phyloP scores from a whole-genome alignment of 2,888 invertebrate species.

The Nipponacmea schrenckii region DNA sequence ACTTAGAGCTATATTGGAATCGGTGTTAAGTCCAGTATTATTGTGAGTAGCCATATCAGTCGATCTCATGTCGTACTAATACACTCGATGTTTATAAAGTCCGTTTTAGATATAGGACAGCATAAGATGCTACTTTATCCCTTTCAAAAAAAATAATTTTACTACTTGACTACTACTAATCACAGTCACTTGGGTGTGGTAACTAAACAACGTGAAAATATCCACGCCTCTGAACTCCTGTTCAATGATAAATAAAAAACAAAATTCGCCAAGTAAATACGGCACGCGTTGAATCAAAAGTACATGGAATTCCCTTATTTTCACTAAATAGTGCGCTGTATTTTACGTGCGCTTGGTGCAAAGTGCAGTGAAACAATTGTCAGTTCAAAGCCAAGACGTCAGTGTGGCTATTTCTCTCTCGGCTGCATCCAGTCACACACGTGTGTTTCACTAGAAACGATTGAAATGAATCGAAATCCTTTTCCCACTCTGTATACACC shows the following conservation, averaged over 20 bases:
- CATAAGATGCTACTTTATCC: too few relatives aligned
- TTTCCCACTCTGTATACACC: conserved; percentile 14
- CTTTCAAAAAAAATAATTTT: too few relatives aligned
- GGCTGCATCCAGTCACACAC: conserved; percentile 5
- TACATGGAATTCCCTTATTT: not conserved
- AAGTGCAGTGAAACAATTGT: conserved; percentile 4
- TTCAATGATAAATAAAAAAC: not conserved
- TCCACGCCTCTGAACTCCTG: conserved; percentile 6
- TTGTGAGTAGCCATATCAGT: conserved; percentile 38
- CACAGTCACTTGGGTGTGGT: conserved; percentile 8
- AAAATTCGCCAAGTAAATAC: not conserved
- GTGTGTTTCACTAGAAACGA: not conserved
- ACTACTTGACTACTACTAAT: not conserved
- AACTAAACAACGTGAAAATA: conserved; percentile 3
- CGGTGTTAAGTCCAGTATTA: conserved; percentile 69
- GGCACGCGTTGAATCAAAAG: conserved; percentile 9
- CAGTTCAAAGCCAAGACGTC: not conserved
- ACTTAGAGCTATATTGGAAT: conserved; percentile 80
- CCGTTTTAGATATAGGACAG: too few relatives aligned
- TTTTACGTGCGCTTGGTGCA: conserved; percentile 3
- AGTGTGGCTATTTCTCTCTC: conserved; percentile 6
- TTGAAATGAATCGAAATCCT: not conserved
- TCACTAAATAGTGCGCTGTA: not conserved
- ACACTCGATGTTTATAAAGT: too few relatives aligned
- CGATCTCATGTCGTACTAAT: conserved; percentile 29